These are phyloP conservation scores for Felis chaus DNA, from an alignment of 2,113 vertebrate species.

Conservation along the genomic window DNA sequence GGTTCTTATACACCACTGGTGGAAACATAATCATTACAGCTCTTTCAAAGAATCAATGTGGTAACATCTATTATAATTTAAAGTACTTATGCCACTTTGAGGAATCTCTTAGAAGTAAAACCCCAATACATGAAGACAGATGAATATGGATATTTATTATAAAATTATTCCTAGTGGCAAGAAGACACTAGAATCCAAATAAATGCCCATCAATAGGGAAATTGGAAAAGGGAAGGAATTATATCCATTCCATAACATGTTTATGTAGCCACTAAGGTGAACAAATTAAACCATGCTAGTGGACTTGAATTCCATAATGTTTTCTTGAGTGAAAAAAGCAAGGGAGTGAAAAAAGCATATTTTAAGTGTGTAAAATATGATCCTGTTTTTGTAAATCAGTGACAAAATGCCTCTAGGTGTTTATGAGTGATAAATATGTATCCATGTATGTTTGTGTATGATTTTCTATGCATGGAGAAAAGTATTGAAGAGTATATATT, in stretches of 20 bases:
- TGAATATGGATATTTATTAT: background rate
- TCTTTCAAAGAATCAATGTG: background rate
- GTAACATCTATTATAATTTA: background rate
- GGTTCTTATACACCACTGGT: background rate
- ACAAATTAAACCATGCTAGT: background rate
- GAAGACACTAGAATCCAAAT: background rate
- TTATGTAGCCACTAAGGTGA: background rate
- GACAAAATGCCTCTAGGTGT: slow-evolving; percentile 2
- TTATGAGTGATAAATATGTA: background rate
- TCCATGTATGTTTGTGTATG: background rate
- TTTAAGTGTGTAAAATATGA: background rate
- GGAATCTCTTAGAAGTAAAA: slow-evolving; percentile 27
- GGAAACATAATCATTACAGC: background rate
- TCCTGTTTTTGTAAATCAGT: background rate
- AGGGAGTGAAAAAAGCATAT: background rate
- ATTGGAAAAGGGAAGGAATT: background rate
- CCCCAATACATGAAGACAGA: background rate
- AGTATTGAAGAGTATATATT: background rate
- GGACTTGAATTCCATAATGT: background rate
- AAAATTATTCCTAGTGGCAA: slow-evolving; percentile 2
- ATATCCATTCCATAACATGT: background rate
- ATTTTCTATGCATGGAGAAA: slow-evolving; percentile 35
- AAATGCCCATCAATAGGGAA: background rate
- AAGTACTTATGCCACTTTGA: background rate
- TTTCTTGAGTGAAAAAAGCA: background rate